Evolutionary conservation across 2,888 invertebrate genomes (phyloP).

Genomic region (Cantharis nigra): DNA sequence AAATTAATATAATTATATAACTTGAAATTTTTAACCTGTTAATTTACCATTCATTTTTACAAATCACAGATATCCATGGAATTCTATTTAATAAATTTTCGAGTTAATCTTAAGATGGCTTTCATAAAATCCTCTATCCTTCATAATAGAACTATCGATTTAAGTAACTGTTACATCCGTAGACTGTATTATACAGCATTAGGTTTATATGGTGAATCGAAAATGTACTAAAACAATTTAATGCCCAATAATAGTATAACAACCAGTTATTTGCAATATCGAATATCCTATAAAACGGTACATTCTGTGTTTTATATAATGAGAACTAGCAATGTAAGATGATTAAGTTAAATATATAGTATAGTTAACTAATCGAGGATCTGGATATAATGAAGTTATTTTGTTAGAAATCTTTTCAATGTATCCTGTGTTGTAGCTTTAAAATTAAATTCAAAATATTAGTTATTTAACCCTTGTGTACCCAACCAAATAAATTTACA

Average conservation of each 20-base stretch:
- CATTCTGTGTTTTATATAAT: not conserved
- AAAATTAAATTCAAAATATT: too few relatives aligned
- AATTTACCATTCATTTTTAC: not conserved
- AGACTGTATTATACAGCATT: not conserved
- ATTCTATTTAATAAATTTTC: not conserved
- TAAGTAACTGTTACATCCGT: not conserved
- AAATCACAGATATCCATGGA: not conserved
- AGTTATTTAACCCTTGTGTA: too few relatives aligned
- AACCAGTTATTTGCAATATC: not conserved
- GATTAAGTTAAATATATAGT: too few relatives aligned
- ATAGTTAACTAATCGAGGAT: too few relatives aligned
- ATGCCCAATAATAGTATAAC: not conserved
- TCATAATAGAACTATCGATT: not conserved
- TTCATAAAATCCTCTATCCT: not conserved
- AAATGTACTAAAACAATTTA: not conserved
- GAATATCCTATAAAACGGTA: not conserved
- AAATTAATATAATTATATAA: not conserved
- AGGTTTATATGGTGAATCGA: not conserved
- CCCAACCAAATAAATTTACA: too few relatives aligned
- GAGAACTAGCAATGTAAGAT: not conserved
- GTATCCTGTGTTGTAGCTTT: too few relatives aligned
- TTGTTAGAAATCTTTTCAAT: too few relatives aligned
- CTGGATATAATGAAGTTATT: too few relatives aligned
- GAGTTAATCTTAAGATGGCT: not conserved
- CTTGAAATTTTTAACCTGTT: not conserved